A percentile compares a stretch with the other conserved stretches of the same genome.
phyloP scores from a whole-genome alignment of 2,113 vertebrate genomes.

The Misgurnus anguillicaudatus region DNA sequence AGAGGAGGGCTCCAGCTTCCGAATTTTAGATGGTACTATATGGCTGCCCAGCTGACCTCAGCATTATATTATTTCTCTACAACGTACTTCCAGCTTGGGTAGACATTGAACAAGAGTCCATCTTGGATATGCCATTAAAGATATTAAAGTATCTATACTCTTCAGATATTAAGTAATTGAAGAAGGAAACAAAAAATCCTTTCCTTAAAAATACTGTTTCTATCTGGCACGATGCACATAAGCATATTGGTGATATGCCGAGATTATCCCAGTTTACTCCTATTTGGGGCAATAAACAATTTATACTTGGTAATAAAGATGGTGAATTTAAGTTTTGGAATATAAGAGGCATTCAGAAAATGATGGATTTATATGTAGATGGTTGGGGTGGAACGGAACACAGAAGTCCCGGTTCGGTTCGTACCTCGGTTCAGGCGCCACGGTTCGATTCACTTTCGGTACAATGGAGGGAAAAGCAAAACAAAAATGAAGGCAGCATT shows the following conservation, averaged over 20 bases:
- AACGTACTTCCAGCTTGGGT: slow-evolving; percentile 33
- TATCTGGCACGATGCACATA: slow-evolving; percentile 28
- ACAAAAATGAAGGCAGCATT: too few relatives aligned
- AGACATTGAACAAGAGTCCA: slow-evolving; percentile 33
- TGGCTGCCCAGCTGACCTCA: too few relatives aligned
- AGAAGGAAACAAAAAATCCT: slow-evolving; percentile 20
- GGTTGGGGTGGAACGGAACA: too few relatives aligned
- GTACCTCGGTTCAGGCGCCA: too few relatives aligned
- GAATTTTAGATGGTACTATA: slow-evolving; percentile 41
- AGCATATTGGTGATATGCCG: slow-evolving; percentile 18
- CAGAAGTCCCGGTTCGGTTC: too few relatives aligned
- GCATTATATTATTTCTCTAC: slow-evolving; percentile 23
- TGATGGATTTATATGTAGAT: too few relatives aligned
- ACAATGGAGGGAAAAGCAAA: too few relatives aligned
- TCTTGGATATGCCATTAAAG: slow-evolving; percentile 36
- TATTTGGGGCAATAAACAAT: slow-evolving; percentile 42
- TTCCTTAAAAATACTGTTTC: slow-evolving; percentile 41
- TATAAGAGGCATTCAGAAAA: too few relatives aligned
- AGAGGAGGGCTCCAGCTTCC: slow-evolving; percentile 37
- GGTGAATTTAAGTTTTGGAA: too few relatives aligned
- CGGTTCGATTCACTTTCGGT: too few relatives aligned
- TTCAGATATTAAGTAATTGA: slow-evolving; percentile 37
- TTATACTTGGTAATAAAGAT: slow-evolving; percentile 32
- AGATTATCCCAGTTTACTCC: slow-evolving; percentile 25
- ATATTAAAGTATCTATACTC: slow-evolving; percentile 32